Evolutionary conservation across 2,888 invertebrate species (phyloP), one percentile per base, ranked within the genome.

Genomic region (Nomada ferruginata): DNA sequence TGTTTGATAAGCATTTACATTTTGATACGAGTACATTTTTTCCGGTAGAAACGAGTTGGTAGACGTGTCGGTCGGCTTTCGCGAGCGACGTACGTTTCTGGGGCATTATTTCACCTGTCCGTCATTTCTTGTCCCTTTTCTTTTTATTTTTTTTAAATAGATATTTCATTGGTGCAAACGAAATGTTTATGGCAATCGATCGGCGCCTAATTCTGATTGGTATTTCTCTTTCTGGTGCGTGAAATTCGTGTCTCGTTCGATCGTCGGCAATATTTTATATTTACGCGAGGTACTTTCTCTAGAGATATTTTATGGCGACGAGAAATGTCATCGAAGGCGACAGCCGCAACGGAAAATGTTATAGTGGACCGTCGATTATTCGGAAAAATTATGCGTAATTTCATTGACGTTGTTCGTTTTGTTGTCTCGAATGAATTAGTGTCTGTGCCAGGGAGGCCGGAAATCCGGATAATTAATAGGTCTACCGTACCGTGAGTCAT

Each of bases 21-120:
- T 89, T 89, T 89, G 87, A 87, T 89, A 85, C 79, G 57, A 20
- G 50, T 55, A 57, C 29, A 36, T 76, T 81, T 87, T 83, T 72
- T 57, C 57, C 63, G 15, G 64, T 72, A 68, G 69, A 63, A 60
- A 69, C 71, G 69, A 57, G 59, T 68, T 36, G 72, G 72, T 29
- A 44, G 57, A 76, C 71, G 71, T 65, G 71, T 70, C 70, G 72
- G 77, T 23, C 63, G 36, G 75, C 70, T 59, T 76, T 73, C 71
- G 53, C 64, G 71, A 79, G 71, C 66, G 52, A 76, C 61, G 60
- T 71, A 82, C 80, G 78, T 85, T 87, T 87, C 88, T 83, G 75
- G 90, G 88, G 89, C 90, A 89, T 91, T 90, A 89, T 86, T 88
- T 69, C 71, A 72, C 10, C 53, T 26, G 44, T 65, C 57, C 76